A percentile compares a stretch with the other conserved stretches of the same genome.
These are phyloP conservation scores for Stigmatopora nigra DNA, from an alignment of 2,113 vertebrate species.

Conservation along the genomic window DNA sequence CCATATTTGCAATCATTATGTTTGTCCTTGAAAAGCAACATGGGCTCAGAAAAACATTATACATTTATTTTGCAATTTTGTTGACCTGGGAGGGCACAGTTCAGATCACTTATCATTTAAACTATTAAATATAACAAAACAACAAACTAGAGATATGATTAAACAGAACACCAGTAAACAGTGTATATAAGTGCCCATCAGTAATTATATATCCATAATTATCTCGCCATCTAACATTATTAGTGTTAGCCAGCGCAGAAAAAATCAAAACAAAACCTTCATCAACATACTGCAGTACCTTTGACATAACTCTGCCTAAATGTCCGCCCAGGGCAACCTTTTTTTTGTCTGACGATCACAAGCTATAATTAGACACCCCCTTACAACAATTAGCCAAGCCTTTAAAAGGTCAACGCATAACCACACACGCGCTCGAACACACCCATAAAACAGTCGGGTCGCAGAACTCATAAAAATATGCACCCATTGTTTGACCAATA, in stretches of 20 bases:
- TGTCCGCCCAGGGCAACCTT: slow-evolving; percentile 22
- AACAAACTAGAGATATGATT: no score
- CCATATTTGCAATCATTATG: no score
- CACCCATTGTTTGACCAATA: background rate
- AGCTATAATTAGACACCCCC: slow-evolving; percentile 43
- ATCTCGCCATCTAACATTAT: slow-evolving; percentile 38
- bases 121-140: no score
- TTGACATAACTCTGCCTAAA: slow-evolving; percentile 50
- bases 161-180: no score
- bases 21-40: no score
- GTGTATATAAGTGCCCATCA: no score
- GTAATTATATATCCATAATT: no score
- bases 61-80: no score
- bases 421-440: background rate
- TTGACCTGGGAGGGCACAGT: no score
- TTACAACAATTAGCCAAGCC: slow-evolving; percentile 33
- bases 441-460: background rate
- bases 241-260: slow-evolving; percentile 3
- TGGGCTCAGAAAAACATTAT: no score
- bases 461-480: background rate
- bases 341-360: slow-evolving; percentile 21
- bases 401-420: slow-evolving; percentile 8
- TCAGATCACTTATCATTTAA: no score
- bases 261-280: slow-evolving; percentile 41
- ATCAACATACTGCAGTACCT: slow-evolving; percentile 24